phyloP scores from a whole-genome alignment of 1,140 invertebrate species.

The Asbolus verrucosus region DNA sequence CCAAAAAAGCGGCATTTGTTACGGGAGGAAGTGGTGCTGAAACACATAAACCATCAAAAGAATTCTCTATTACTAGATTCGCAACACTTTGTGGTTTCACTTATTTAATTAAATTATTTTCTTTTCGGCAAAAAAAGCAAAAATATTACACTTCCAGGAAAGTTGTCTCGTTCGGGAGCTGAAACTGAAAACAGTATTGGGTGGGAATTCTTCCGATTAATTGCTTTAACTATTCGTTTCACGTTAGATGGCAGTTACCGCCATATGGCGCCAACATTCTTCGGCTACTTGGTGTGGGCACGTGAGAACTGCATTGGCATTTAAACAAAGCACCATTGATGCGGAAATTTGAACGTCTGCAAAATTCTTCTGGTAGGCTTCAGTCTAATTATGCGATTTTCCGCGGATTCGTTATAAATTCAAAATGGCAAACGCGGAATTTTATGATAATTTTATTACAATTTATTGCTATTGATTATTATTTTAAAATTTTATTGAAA shows the following conservation, averaged over 20 bases:
- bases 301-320: neutral
- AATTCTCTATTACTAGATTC: neutral
- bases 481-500: slow-evolving; percentile 30
- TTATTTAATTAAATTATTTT: slow-evolving; percentile 8
- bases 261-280: slow-evolving; percentile 31
- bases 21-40: neutral
- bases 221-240: neutral
- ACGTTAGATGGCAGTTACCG: no score
- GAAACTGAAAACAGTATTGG: no score
- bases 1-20: neutral
- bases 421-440: slow-evolving; percentile 22
- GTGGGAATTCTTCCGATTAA: no score
- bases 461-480: slow-evolving; percentile 32
- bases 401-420: slow-evolving; percentile 32
- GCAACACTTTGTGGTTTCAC: slow-evolving; percentile 10
- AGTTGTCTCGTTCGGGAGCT: no score
- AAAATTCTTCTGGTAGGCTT: slow-evolving; percentile 15
- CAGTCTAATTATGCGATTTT: slow-evolving; percentile 31
- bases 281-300: slow-evolving; percentile 1
- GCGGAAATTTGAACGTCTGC: slow-evolving; percentile 11
- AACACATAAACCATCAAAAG: slow-evolving; percentile 16
- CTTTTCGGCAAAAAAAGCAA: neutral
- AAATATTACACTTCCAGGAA: neutral
- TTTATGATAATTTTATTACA: slow-evolving; percentile 34
- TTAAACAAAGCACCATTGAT: no score